Evolutionary conservation across 2,113 vertebrate genomes (phyloP).

Genomic region (Plotosus lineatus): DNA sequence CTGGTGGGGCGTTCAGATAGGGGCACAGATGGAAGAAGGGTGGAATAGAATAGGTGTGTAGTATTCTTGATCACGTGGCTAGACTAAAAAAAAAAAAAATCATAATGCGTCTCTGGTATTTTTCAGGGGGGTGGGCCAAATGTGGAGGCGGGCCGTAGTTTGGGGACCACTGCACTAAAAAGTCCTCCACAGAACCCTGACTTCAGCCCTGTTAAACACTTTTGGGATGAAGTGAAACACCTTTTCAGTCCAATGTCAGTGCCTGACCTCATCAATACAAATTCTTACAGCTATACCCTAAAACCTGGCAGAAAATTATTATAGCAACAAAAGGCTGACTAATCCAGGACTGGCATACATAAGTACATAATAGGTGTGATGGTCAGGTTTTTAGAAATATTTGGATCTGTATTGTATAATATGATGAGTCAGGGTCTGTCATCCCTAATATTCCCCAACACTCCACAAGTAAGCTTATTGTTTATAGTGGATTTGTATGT

Average conservation of each 20-base stretch:
- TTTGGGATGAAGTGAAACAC: neutral
- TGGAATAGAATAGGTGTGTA: too few relatives aligned
- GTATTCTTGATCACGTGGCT: too few relatives aligned
- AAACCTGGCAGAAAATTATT: neutral
- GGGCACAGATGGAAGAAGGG: too few relatives aligned
- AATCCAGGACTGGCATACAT: neutral
- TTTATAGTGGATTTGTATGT: slow-evolving; percentile 57
- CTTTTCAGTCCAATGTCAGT: neutral
- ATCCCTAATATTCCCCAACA: slow-evolving; percentile 34
- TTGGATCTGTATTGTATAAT: neutral
- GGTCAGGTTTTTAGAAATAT: neutral
- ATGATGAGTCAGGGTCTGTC: slow-evolving; percentile 10
- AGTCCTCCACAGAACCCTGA: neutral
- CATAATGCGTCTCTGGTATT: too few relatives aligned
- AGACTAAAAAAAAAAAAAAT: too few relatives aligned
- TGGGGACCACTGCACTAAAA: too few relatives aligned
- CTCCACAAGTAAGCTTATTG: slow-evolving; percentile 59
- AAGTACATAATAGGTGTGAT: neutral
- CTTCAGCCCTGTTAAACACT: neutral
- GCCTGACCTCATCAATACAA: neutral
- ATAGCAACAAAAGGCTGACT: neutral
- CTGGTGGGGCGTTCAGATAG: too few relatives aligned
- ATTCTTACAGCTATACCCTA: neutral
- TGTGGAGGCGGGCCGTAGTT: neutral
- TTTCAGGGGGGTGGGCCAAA: too few relatives aligned